phyloP scores from a whole-genome alignment of 2,888 invertebrate genomes.

The Trissolcus brochymenae region DNA sequence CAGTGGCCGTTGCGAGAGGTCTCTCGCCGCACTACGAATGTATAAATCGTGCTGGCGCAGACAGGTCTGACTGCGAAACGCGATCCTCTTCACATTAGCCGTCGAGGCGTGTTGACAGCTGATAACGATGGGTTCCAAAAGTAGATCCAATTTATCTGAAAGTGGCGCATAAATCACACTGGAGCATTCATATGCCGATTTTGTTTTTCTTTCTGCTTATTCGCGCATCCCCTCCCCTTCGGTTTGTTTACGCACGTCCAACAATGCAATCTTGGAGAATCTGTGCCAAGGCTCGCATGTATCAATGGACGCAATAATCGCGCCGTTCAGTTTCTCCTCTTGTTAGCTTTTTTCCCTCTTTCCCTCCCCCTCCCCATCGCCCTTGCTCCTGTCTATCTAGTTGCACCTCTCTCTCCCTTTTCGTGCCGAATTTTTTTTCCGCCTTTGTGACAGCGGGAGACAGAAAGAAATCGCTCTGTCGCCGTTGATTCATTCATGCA shows the following conservation, averaged over 20 bases:
- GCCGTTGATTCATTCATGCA: constrained; percentile 36
- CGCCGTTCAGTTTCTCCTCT: constrained; percentile 17
- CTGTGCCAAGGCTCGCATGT: constrained; percentile 48
- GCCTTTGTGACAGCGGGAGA: constrained; percentile 8
- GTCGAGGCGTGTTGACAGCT: constrained; percentile 26
- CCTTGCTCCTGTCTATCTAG: neutral
- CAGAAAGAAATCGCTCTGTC: constrained; percentile 1
- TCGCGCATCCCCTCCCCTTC: neutral
- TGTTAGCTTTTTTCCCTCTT: neutral
- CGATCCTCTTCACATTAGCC: constrained; percentile 29
- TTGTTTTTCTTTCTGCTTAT: constrained; percentile 32
- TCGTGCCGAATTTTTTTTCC: constrained; percentile 4
- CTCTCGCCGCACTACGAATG: constrained; percentile 13
- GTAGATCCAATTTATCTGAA: constrained; percentile 37
- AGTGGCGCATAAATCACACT: constrained; percentile 36
- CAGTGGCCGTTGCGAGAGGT: constrained; percentile 7
- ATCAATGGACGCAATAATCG: constrained; percentile 25
- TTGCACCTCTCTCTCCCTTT: neutral
- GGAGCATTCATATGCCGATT: constrained; percentile 35
- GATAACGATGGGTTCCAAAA: constrained; percentile 34
- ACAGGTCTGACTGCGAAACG: constrained; percentile 27
- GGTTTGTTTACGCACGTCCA: neutral
- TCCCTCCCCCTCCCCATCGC: neutral
- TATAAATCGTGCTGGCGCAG: constrained; percentile 26
- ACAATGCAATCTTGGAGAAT: constrained; percentile 36